Evolutionary conservation across 1,140 invertebrate genomes (phyloP).

Genomic region (Drosophila auraria): DNA sequence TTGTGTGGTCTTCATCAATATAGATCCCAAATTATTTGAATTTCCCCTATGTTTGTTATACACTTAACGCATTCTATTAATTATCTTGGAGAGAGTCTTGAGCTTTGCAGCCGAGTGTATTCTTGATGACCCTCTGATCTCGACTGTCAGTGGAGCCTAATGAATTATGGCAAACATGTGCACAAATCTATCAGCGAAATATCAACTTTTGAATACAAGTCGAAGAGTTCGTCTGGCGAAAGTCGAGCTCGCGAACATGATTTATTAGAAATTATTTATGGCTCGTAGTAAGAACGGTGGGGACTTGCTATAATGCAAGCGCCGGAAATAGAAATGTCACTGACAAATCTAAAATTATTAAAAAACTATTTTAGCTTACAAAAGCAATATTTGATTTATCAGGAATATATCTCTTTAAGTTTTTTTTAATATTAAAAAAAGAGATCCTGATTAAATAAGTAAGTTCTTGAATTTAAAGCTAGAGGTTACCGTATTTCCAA

Average conservation of each 20-base stretch:
- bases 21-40: not conserved
- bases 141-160: conserved; percentile 53
- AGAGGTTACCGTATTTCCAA: conserved; percentile 14
- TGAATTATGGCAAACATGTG: conserved; percentile 79
- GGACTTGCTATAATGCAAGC: not conserved
- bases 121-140: conserved; percentile 44
- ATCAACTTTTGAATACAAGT: conserved; percentile 56
- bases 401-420: no score
- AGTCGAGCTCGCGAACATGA: conserved; percentile 57
- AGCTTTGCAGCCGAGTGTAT: conserved; percentile 8
- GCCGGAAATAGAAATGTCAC: not conserved
- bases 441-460: not conserved
- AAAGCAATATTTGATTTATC: no score
- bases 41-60: not conserved
- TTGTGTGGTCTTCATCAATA: not conserved
- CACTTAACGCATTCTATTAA: not conserved
- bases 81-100: not conserved
- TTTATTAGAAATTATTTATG: conserved; percentile 61
- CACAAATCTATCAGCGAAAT: conserved; percentile 74
- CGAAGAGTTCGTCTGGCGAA: conserved; percentile 67
- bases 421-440: no score
- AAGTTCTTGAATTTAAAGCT: no score
- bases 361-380: no score
- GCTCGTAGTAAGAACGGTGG: conserved; percentile 33
- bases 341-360: no score